These are phyloP conservation scores for Tipula vernalis DNA, from an alignment of 2,888 invertebrate genomes.

Conservation along the genomic window DNA sequence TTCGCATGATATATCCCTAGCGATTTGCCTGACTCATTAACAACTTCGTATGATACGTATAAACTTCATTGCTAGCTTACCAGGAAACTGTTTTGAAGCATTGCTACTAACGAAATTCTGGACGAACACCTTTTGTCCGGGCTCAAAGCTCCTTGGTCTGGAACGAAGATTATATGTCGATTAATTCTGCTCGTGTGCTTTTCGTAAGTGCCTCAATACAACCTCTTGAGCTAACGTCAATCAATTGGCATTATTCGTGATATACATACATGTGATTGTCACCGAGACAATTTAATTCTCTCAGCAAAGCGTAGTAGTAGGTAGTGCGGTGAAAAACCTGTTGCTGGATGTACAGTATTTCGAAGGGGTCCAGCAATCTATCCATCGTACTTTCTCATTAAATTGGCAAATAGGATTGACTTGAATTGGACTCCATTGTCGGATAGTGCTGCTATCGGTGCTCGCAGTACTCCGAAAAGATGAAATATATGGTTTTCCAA, in stretches of 20 bases:
- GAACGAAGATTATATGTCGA: not conserved
- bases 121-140: not conserved
- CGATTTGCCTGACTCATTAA: too few relatives aligned
- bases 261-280: too few relatives aligned
- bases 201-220: not conserved
- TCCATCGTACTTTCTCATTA: not conserved
- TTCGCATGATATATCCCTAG: too few relatives aligned
- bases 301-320: not conserved
- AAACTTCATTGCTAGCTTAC: not conserved
- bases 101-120: not conserved
- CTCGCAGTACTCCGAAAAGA: not conserved
- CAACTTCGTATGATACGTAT: too few relatives aligned
- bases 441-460: not conserved
- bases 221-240: not conserved
- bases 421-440: not conserved
- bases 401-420: not conserved
- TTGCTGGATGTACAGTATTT: too few relatives aligned
- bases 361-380: too few relatives aligned
- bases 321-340: not conserved
- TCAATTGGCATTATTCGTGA: not conserved
- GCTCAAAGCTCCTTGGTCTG: too few relatives aligned
- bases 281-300: too few relatives aligned
- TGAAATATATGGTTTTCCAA: not conserved
- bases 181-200: not conserved
- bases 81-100: not conserved